phyloP scores from a whole-genome alignment of 2,797 vertebrate species.

The Champsocephalus gunnari region DNA sequence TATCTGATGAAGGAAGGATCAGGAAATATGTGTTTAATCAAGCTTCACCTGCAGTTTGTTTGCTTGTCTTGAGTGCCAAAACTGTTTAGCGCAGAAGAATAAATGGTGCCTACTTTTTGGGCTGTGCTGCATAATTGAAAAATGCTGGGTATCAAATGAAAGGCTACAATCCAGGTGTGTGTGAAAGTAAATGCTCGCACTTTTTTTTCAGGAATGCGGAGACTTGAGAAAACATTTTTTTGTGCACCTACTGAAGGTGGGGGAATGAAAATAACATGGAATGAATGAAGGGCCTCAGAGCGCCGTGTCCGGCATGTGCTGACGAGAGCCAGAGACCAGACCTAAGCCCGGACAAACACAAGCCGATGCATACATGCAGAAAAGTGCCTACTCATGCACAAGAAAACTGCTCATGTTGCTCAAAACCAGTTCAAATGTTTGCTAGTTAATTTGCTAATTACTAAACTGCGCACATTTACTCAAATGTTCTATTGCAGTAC shows the following conservation, averaged over 20 bases:
- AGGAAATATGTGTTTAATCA: slow-evolving; percentile 56
- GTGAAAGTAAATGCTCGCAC: slow-evolving; percentile 68
- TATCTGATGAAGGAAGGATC: slow-evolving; percentile 54
- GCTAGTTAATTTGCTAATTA: slow-evolving; percentile 17
- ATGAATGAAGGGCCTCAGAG: slow-evolving; percentile 85
- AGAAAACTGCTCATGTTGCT: slow-evolving; percentile 47
- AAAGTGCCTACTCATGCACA: slow-evolving; percentile 61
- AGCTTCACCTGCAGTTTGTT: slow-evolving; percentile 54
- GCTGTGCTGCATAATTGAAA: slow-evolving; percentile 59
- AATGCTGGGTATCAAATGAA: slow-evolving; percentile 72
- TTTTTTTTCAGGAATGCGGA: slow-evolving; percentile 70
- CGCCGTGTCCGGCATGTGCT: slow-evolving; percentile 75
- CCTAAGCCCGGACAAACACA: slow-evolving; percentile 63
- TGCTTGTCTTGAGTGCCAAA: slow-evolving; percentile 44
- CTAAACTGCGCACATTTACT: neutral
- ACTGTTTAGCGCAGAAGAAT: slow-evolving; percentile 28
- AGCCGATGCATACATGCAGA: slow-evolving; percentile 55
- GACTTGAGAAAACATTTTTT: slow-evolving; percentile 83
- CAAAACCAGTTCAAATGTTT: slow-evolving; percentile 32
- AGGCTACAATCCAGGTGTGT: slow-evolving; percentile 77
- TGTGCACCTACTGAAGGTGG: slow-evolving; percentile 76
- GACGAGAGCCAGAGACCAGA: slow-evolving; percentile 83
- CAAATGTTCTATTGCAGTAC: neutral
- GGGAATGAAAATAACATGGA: slow-evolving; percentile 85
- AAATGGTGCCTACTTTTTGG: slow-evolving; percentile 51